These are phyloP conservation scores for Hippocampus abdominalis DNA, from an alignment of 2,113 vertebrate genomes.

Conservation along the genomic window DNA sequence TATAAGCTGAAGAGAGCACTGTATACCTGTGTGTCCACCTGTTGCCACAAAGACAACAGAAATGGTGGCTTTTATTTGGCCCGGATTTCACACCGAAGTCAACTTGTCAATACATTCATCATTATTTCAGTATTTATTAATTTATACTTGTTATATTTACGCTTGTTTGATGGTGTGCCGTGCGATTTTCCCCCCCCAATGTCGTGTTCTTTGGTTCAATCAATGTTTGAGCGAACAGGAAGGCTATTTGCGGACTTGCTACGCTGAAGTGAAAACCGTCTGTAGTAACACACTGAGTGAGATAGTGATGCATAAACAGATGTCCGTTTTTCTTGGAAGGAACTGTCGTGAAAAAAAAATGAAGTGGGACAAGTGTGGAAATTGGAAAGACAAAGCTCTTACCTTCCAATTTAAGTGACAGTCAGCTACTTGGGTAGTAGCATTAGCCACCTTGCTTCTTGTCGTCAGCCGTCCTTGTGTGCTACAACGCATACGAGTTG, in stretches of 20 bases:
- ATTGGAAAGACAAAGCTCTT: neutral
- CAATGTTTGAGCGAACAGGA: neutral
- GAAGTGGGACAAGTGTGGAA: neutral
- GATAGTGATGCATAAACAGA: neutral
- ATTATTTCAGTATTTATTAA: neutral
- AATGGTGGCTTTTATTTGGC: neutral
- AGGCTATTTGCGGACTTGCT: neutral
- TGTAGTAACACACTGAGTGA: neutral
- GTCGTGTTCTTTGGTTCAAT: neutral
- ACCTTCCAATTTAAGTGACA: constrained; percentile 24
- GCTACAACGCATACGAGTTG: neutral
- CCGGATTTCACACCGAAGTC: neutral
- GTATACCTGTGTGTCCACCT: neutral
- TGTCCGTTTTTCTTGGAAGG: neutral
- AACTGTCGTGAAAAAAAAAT: fast-evolving
- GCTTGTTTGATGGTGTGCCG: neutral
- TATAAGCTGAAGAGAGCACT: neutral
- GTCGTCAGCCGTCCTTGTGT: constrained; percentile 7
- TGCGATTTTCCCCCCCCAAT: neutral
- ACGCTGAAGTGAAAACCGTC: neutral
- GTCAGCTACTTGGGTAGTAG: constrained; percentile 21
- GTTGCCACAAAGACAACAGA: neutral
- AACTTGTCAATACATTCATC: neutral
- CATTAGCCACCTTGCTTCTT: constrained; percentile 15
- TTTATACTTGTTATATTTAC: neutral